These are phyloP conservation scores for Nycticebus coucang DNA, from an alignment of 2,113 vertebrate genomes.

Conservation along the genomic window DNA sequence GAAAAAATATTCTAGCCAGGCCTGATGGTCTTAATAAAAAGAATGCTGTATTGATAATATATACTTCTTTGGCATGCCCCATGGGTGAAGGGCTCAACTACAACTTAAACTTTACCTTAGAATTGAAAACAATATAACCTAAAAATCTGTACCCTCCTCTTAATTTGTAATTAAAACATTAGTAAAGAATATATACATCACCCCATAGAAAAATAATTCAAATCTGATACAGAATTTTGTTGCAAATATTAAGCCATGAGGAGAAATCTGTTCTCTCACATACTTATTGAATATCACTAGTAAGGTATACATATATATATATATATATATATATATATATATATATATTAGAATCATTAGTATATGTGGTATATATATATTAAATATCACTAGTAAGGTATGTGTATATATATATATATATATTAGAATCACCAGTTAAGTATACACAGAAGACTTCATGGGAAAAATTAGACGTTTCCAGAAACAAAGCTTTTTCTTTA, in stretches of 20 bases:
- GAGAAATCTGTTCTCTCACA: not conserved
- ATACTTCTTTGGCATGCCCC: not conserved
- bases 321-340: not conserved
- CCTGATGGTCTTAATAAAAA: too few relatives aligned
- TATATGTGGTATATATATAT: not conserved
- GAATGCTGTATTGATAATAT: not conserved
- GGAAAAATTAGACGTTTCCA: not conserved
- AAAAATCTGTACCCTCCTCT: too few relatives aligned
- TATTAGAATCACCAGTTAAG: not conserved
- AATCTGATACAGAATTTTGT: slow-evolving; percentile 14
- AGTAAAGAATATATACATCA: not conserved
- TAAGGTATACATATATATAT: not conserved
- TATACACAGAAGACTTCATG: not conserved
- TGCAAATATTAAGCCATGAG: slow-evolving; percentile 22
- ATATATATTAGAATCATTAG: too few relatives aligned
- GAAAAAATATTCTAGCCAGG: not conserved
- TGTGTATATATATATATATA: not conserved
- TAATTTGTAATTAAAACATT: too few relatives aligned
- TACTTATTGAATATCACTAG: not conserved
- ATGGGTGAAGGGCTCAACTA: too few relatives aligned
- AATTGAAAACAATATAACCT: too few relatives aligned
- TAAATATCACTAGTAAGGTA: not conserved
- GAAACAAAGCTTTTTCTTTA: slow-evolving; percentile 53
- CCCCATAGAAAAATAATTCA: not conserved
- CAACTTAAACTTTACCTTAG: too few relatives aligned